These are phyloP conservation scores for Zaprionus vittiger DNA, from an alignment of 1,140 invertebrate genomes.

Conservation along the genomic window DNA sequence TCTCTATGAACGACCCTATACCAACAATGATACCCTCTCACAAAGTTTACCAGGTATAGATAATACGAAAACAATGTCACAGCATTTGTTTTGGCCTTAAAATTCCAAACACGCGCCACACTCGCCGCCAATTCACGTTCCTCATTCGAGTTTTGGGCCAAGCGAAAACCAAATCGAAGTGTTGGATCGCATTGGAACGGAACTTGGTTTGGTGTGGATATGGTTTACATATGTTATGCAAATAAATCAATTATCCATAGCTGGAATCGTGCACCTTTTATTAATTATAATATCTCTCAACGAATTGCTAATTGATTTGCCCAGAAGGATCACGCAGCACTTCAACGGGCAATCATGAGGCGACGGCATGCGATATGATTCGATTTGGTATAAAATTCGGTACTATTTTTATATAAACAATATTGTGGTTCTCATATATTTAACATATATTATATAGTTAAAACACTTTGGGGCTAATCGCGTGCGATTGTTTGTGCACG, in stretches of 20 bases:
- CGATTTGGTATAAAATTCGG: constrained; percentile 18
- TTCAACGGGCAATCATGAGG: constrained; percentile 24
- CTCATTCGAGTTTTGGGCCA: background rate
- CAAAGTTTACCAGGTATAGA: background rate
- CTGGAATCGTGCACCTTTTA: constrained; percentile 25
- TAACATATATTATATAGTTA: background rate
- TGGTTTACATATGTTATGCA: constrained; percentile 32
- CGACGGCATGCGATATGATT: constrained; percentile 36
- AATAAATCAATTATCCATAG: constrained; percentile 44
- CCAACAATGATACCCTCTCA: background rate
- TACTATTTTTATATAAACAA: constrained; percentile 26
- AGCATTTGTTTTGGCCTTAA: constrained; percentile 12
- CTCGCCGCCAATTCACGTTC: background rate
- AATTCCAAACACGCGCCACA: constrained; percentile 25
- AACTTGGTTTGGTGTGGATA: constrained; percentile 24
- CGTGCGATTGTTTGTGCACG: constrained; percentile 20
- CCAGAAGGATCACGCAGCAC: constrained; percentile 39
- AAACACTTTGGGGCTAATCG: background rate
- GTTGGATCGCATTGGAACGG: background rate
- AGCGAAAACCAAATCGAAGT: background rate
- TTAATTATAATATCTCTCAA: constrained; percentile 9
- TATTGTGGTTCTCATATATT: background rate
- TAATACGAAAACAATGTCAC: constrained; percentile 25
- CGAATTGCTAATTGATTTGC: constrained; percentile 37
- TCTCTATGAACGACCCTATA: background rate